phyloP scores from a whole-genome alignment of 2,888 invertebrate species.

The Drosophila atripex region DNA sequence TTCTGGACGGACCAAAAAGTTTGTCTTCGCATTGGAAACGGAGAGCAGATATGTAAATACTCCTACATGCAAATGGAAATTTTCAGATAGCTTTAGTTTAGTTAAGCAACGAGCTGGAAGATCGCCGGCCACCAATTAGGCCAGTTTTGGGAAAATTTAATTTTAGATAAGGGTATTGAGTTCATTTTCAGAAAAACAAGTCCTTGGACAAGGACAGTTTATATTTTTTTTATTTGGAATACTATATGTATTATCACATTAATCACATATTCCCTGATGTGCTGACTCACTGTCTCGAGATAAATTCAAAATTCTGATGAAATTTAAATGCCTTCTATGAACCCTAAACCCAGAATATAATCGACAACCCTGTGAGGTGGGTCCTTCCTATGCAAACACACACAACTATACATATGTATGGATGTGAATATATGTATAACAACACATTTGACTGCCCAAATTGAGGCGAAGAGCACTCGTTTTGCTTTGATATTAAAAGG shows the following conservation, averaged over 20 bases:
- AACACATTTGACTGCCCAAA: conserved; percentile 24
- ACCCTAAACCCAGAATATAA: background rate
- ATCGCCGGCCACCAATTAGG: conserved; percentile 31
- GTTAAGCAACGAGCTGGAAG: conserved; percentile 38
- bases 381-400: background rate
- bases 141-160: conserved; percentile 13
- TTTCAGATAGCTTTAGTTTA: conserved; percentile 31
- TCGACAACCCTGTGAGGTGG: conserved; percentile 15
- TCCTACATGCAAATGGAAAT: conserved; percentile 11
- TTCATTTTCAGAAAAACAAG: too few relatives aligned
- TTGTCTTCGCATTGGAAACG: conserved; percentile 16
- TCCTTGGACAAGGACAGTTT: too few relatives aligned
- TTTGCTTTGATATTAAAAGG: conserved; percentile 26
- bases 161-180: conserved; percentile 1
- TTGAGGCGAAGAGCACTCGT: background rate
- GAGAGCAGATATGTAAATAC: conserved; percentile 36
- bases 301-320: too few relatives aligned
- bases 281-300: too few relatives aligned
- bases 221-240: too few relatives aligned
- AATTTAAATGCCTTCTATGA: background rate
- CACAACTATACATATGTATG: background rate
- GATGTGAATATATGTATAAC: background rate
- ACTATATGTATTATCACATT: too few relatives aligned
- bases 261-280: too few relatives aligned
- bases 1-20: conserved; percentile 24